Evolutionary conservation across 2,888 invertebrate species (phyloP).

Genomic region (Apodemia hepburni): DNA sequence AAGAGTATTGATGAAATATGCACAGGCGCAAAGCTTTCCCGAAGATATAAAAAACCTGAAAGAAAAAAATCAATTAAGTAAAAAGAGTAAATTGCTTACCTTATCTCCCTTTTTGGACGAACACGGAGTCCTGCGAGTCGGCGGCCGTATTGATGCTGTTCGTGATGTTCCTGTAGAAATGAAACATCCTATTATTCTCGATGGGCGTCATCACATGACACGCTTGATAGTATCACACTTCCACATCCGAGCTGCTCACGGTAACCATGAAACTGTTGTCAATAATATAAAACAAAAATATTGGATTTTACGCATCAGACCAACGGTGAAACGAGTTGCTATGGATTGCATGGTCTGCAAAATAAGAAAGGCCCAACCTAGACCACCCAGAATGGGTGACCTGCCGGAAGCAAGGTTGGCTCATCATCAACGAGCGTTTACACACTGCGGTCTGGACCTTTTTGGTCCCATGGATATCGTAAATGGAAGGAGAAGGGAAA

Average conservation of each 20-base stretch:
- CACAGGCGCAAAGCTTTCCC: too few relatives aligned
- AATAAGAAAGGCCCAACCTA: constrained; percentile 26
- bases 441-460: neutral
- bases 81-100: constrained; percentile 2
- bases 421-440: constrained; percentile 4
- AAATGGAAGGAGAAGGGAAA: neutral
- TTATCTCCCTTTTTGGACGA: too few relatives aligned
- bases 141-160: constrained; percentile 19
- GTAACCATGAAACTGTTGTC: constrained; percentile 17
- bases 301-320: constrained; percentile 26
- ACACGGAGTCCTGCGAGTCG: too few relatives aligned
- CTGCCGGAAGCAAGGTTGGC: constrained; percentile 32
- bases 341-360: constrained; percentile 31
- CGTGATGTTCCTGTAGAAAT: constrained; percentile 20
- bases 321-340: constrained; percentile 29
- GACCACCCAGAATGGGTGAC: constrained; percentile 32
- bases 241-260: constrained; percentile 26
- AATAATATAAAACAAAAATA: constrained; percentile 29
- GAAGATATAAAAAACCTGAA: too few relatives aligned
- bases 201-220: constrained; percentile 24
- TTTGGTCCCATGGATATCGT: neutral
- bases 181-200: constrained; percentile 30
- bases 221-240: constrained; percentile 24
- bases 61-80: constrained; percentile 14
- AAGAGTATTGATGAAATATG: too few relatives aligned